Conservation (phyloP, 2,888 invertebrate species). For the Stenichneumon culpator region DNA sequence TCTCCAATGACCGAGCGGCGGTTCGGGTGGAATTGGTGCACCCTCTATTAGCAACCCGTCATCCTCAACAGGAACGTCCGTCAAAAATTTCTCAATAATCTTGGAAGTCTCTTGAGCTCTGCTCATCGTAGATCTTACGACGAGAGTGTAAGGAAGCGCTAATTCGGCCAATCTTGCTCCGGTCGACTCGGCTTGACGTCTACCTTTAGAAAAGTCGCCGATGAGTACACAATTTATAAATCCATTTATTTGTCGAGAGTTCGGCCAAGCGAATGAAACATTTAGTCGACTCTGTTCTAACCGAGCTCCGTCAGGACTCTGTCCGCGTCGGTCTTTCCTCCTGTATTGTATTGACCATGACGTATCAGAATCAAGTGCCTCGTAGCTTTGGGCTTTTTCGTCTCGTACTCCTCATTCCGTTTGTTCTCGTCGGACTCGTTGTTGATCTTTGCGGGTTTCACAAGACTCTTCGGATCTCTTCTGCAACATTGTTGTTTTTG, state of each 20-base stretch:
- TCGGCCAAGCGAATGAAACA: not conserved
- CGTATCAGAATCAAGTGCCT: slow-evolving; percentile 96
- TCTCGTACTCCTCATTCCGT: slow-evolving; percentile 89
- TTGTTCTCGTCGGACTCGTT: slow-evolving; percentile 88
- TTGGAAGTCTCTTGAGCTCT: slow-evolving; percentile 96
- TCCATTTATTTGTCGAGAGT: not conserved
- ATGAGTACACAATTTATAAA: not conserved
- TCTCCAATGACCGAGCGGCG: slow-evolving; percentile 94
- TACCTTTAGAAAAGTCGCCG: slow-evolving; percentile 86
- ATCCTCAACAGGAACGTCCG: slow-evolving; percentile 87
- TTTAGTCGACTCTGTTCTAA: slow-evolving; percentile 77
- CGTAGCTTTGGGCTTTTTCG: slow-evolving; percentile 87
- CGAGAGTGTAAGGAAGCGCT: slow-evolving; percentile 91
- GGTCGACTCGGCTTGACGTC: slow-evolving; percentile 94
- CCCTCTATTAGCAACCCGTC: slow-evolving; percentile 96
- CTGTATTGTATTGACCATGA: slow-evolving; percentile 97
- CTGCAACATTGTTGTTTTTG: slow-evolving; percentile 83
- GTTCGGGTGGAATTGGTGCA: slow-evolving; percentile 97
- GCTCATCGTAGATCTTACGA: slow-evolving; percentile 96
- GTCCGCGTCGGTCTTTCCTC: slow-evolving; percentile 90
- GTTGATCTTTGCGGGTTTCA: slow-evolving; percentile 87
- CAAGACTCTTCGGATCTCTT: slow-evolving; percentile 90
- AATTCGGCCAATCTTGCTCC: slow-evolving; percentile 93
- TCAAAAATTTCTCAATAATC: slow-evolving; percentile 91
- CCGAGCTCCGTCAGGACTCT: slow-evolving; percentile 93